phyloP scores from a whole-genome alignment of 2,888 invertebrate genomes.

The Drosophila pseudotalamancana region DNA sequence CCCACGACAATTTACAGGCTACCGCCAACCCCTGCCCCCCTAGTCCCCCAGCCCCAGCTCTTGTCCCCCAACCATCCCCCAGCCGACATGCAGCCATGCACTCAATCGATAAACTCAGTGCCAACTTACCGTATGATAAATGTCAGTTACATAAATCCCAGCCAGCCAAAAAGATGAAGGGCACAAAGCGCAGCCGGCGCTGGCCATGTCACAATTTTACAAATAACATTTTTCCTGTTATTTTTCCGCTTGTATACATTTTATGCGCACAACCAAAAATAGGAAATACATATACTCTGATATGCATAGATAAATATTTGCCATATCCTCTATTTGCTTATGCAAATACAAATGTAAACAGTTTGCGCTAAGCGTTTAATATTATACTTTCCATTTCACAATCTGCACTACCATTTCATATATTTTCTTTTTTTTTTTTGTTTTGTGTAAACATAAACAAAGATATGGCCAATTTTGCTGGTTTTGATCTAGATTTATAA shows the following conservation, averaged over 20 bases:
- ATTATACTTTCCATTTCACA: slow-evolving; percentile 12
- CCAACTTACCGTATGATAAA: slow-evolving; percentile 54
- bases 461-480: not conserved
- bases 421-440: not conserved
- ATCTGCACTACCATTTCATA: slow-evolving; percentile 1
- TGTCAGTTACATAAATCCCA: slow-evolving; percentile 49
- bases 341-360: slow-evolving; percentile 49
- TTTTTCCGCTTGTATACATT: slow-evolving; percentile 37
- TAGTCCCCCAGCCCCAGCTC: too few relatives aligned
- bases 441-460: not conserved
- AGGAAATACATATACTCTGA: slow-evolving; percentile 12
- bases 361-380: slow-evolving; percentile 20
- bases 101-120: slow-evolving; percentile 50
- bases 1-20: slow-evolving; percentile 26
- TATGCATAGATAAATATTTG: slow-evolving; percentile 45
- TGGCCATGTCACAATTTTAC: slow-evolving; percentile 28
- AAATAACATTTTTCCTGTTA: slow-evolving; percentile 53
- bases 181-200: slow-evolving; percentile 11
- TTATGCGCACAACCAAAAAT: slow-evolving; percentile 18
- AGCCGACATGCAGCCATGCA: slow-evolving; percentile 14
- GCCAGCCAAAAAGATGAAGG: slow-evolving; percentile 1
- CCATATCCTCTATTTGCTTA: slow-evolving; percentile 47
- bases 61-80: too few relatives aligned
- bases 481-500: not conserved
- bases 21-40: not conserved